These are phyloP conservation scores for Lethocerus indicus DNA, from an alignment of 1,140 invertebrate species.

Conservation along the genomic window DNA sequence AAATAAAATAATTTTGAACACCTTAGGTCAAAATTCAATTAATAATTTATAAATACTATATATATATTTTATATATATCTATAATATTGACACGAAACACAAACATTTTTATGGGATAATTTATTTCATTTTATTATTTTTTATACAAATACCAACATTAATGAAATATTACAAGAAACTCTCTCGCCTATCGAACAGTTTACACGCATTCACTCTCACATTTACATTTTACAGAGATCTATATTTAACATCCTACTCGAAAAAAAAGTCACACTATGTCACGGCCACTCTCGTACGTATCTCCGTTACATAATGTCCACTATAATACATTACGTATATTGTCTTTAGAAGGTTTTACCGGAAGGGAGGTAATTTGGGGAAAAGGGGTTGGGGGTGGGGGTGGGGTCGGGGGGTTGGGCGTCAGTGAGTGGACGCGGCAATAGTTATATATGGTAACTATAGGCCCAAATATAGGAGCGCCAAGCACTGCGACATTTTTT, in stretches of 20 bases:
- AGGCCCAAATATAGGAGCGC: no score
- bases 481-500: no score
- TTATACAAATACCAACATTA: conserved; percentile 9
- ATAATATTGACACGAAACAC: conserved; percentile 9
- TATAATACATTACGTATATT: conserved; percentile 3
- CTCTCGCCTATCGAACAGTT: not conserved
- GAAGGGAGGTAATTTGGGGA: not conserved
- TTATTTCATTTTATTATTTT: conserved; percentile 2
- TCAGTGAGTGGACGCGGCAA: no score
- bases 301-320: not conserved
- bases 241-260: conserved; percentile 9
- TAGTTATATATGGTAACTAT: no score
- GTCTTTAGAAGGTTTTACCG: conserved; percentile 6
- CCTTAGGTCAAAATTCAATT: conserved; percentile 1
- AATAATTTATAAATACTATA: conserved; percentile 5
- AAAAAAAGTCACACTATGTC: not conserved
- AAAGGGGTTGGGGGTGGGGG: not conserved
- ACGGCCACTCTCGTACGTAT: conserved; percentile 4
- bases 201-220: conserved; percentile 1
- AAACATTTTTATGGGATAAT: conserved; percentile 3
- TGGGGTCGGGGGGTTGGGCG: no score
- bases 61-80: conserved; percentile 5
- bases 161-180: conserved; percentile 3
- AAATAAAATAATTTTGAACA: no score
- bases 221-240: conserved; percentile 9